phyloP scores from a whole-genome alignment of 2,113 vertebrate species.

The Pyrgilauda ruficollis region DNA sequence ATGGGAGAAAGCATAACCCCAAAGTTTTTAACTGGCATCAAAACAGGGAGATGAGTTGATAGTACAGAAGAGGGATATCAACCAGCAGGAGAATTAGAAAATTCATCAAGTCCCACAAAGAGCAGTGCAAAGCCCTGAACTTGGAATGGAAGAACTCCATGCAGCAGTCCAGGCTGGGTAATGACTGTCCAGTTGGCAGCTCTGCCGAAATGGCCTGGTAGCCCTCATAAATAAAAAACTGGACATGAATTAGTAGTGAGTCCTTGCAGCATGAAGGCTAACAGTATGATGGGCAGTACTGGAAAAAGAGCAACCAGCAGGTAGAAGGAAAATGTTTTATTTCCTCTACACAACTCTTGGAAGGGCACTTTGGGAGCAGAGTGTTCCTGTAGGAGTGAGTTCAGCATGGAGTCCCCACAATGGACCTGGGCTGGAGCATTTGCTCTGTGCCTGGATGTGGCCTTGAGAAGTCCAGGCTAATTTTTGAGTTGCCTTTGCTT shows the following conservation, averaged over 20 bases:
- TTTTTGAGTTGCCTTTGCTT: background rate
- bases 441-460: background rate
- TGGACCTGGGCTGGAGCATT: rapidly evolving
- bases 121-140: background rate
- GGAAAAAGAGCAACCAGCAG: background rate
- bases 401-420: background rate
- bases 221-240: background rate
- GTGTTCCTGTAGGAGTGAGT: background rate
- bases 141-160: background rate
- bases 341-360: background rate
- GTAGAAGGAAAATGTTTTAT: background rate
- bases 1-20: background rate
- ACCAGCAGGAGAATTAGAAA: background rate
- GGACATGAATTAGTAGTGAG: background rate
- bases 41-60: background rate
- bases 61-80: background rate
- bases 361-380: background rate
- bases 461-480: background rate
- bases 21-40: background rate
- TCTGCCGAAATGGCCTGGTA: background rate
- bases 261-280: background rate
- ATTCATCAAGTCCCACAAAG: background rate
- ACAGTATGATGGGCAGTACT: background rate
- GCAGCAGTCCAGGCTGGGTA: background rate
- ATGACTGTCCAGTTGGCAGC: background rate